Conservation (phyloP, 2,113 vertebrate species). For the Indicator maculatus region DNA sequence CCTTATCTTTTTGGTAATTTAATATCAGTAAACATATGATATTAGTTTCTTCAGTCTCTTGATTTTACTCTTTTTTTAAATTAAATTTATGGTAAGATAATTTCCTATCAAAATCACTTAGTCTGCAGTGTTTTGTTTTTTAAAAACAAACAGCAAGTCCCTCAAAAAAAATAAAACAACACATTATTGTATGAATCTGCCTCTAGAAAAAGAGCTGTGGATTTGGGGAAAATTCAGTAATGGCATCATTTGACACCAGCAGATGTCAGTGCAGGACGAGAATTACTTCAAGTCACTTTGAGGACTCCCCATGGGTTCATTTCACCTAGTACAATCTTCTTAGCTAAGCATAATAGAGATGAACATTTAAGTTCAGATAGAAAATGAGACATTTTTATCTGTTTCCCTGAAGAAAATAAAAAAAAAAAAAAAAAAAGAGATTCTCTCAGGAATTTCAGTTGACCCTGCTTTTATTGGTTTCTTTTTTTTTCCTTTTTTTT, state of each 20-base stretch:
- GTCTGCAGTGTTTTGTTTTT: background rate
- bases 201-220: no score
- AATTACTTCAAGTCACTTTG: background rate
- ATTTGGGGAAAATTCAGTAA: background rate
- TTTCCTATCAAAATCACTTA: background rate
- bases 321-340: background rate
- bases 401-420: background rate
- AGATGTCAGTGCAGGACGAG: constrained; percentile 78
- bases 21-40: background rate
- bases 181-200: background rate
- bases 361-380: background rate
- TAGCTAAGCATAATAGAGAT: background rate
- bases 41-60: background rate
- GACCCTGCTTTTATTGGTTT: background rate
- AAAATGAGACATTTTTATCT: background rate
- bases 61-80: background rate
- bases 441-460: background rate
- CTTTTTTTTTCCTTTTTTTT: background rate
- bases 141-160: background rate
- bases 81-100: background rate
- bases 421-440: no score
- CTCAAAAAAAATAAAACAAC: no score
- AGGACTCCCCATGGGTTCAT: background rate
- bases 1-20: background rate
- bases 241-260: constrained; percentile 44